phyloP scores from a whole-genome alignment of 2,888 invertebrate species.

The Cinara cedri region DNA sequence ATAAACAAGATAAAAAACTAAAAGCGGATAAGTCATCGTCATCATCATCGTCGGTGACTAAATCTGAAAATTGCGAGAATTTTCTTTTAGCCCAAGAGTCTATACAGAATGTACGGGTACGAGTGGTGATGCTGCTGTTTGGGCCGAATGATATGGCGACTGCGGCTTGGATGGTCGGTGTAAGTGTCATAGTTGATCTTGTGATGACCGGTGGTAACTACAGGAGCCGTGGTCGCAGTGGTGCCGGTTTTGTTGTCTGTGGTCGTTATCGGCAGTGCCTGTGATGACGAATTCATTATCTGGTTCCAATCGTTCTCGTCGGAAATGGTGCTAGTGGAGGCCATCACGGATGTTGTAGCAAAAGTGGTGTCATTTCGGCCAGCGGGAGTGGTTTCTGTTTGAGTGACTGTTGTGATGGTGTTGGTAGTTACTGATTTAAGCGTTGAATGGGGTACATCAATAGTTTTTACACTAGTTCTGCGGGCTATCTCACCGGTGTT shows the following conservation, averaged over 20 bases:
- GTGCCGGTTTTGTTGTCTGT: too few relatives aligned
- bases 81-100: conserved; percentile 65
- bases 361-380: too few relatives aligned
- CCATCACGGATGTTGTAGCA: too few relatives aligned
- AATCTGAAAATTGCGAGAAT: not conserved
- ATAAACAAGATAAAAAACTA: not conserved
- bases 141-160: conserved; percentile 65
- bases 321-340: too few relatives aligned
- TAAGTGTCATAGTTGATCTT: conserved; percentile 20
- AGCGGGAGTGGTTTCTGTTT: too few relatives aligned
- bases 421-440: too few relatives aligned
- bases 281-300: not conserved
- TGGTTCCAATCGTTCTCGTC: too few relatives aligned
- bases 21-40: not conserved
- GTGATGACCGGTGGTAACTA: not conserved
- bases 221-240: not conserved
- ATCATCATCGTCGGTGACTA: not conserved
- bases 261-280: too few relatives aligned
- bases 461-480: too few relatives aligned
- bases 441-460: too few relatives aligned
- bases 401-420: too few relatives aligned
- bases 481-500: too few relatives aligned
- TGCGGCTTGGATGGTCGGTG: conserved; percentile 64
- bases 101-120: conserved; percentile 67
- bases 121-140: conserved; percentile 66